Conservation (phyloP, 2,888 invertebrate genomes). For the Sclerodermus sp. region DNA sequence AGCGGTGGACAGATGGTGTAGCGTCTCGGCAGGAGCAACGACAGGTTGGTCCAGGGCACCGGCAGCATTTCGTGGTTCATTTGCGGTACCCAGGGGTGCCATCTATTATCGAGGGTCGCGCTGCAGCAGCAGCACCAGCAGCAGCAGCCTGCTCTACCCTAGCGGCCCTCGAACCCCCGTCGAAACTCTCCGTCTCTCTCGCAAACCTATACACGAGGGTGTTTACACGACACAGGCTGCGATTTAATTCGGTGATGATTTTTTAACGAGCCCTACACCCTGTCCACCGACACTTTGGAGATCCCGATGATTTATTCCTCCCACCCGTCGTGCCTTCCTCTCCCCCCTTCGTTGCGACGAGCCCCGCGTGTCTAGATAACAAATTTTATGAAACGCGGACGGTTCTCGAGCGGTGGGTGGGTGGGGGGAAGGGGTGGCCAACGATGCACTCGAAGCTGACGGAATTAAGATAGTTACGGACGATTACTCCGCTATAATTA, state of each 20-base stretch:
- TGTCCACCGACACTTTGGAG: neutral
- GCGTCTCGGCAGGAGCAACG: conserved; percentile 41
- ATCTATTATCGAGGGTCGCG: conserved; percentile 53
- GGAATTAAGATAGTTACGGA: neutral
- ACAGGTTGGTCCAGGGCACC: conserved; percentile 55
- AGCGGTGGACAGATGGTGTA: conserved; percentile 46
- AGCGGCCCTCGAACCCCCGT: conserved; percentile 1
- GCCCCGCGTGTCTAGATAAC: too few species aligned
- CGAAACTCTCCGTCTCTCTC: conserved; percentile 2
- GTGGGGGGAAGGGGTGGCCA: too few species aligned
- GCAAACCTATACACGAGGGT: conserved; percentile 39
- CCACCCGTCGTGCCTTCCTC: too few species aligned
- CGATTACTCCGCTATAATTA: conserved; percentile 38
- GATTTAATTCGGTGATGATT: conserved; percentile 58
- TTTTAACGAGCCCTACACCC: conserved; percentile 47
- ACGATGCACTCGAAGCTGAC: too few species aligned
- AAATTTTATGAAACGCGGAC: too few species aligned
- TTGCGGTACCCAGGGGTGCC: conserved; percentile 59
- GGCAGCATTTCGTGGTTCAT: conserved; percentile 59
- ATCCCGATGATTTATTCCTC: too few species aligned
- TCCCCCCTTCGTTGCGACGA: too few species aligned
- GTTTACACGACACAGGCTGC: conserved; percentile 50
- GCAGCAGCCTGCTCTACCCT: conserved; percentile 16
- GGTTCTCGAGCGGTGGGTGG: too few species aligned
- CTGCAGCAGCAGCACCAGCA: conserved; percentile 8